Conservation (phyloP, 2,113 vertebrate species). For the Hassar affinis region DNA sequence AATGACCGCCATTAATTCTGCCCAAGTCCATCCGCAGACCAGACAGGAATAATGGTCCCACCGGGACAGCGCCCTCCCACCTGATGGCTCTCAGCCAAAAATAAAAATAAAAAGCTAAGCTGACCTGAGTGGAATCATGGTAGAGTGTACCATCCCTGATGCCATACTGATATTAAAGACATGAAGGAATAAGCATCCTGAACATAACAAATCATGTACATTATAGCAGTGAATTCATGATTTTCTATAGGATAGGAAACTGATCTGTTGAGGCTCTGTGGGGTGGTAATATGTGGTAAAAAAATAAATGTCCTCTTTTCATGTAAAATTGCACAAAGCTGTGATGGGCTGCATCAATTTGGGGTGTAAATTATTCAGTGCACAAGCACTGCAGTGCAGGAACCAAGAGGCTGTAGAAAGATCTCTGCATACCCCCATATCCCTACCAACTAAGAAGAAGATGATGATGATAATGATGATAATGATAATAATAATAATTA, state of each 20-base stretch:
- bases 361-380: slow-evolving; percentile 52
- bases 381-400: slow-evolving; percentile 32
- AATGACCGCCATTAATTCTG: slow-evolving; percentile 53
- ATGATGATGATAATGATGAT: too few relatives aligned
- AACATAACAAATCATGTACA: background rate
- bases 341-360: slow-evolving; percentile 46
- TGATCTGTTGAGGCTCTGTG: background rate
- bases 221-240: background rate
- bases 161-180: background rate
- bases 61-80: slow-evolving; percentile 37
- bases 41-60: slow-evolving; percentile 48
- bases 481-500: too few relatives aligned
- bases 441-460: too few relatives aligned
- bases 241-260: background rate
- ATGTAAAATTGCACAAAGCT: slow-evolving; percentile 30
- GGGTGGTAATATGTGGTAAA: background rate
- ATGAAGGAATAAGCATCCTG: background rate
- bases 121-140: slow-evolving; percentile 15
- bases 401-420: slow-evolving; percentile 11
- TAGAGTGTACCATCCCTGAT: background rate
- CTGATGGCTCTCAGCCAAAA: slow-evolving; percentile 25
- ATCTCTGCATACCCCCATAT: background rate
- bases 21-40: slow-evolving; percentile 31
- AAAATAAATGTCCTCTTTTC: background rate
- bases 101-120: slow-evolving; percentile 32